Percentiles rank a stretch among this genome's conserved stretches.
Evolutionary conservation across 2,113 vertebrate genomes (phyloP).

Genomic region (Peromyscus leucopus): DNA sequence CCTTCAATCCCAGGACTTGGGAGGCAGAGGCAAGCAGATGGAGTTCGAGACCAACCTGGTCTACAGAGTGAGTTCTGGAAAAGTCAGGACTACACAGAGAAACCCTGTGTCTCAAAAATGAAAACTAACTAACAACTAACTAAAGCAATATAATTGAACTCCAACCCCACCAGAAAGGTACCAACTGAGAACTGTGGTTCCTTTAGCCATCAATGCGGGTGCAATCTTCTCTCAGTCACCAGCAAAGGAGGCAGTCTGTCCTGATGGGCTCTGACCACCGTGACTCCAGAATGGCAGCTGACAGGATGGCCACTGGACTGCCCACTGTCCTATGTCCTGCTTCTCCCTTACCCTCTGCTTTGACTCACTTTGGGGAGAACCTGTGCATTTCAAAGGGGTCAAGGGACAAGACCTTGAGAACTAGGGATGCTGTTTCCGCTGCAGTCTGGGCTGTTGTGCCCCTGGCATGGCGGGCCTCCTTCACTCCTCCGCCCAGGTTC

Average conservation of each 20-base stretch:
- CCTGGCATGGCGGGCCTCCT: neutral
- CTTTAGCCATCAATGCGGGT: neutral
- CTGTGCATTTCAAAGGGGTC: neutral
- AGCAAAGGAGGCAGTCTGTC: neutral
- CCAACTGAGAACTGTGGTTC: neutral
- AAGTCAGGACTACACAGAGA: neutral
- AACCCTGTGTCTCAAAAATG: neutral
- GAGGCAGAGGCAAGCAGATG: neutral
- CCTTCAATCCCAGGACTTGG: neutral
- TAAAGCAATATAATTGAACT: constrained; percentile 11
- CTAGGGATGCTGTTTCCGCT: neutral
- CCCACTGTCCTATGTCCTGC: neutral
- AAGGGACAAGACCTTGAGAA: neutral
- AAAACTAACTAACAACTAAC: neutral
- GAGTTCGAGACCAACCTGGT: neutral
- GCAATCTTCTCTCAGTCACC: neutral
- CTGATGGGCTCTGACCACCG: neutral
- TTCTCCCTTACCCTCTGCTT: neutral
- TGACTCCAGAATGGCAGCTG: neutral
- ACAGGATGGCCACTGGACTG: neutral
- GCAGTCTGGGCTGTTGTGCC: neutral
- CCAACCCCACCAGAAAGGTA: neutral
- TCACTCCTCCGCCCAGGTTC: neutral
- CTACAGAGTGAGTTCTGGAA: neutral
- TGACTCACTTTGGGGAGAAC: neutral